Evolutionary conservation across 2,888 invertebrate genomes (phyloP).

Genomic region (Drosophila falleni): DNA sequence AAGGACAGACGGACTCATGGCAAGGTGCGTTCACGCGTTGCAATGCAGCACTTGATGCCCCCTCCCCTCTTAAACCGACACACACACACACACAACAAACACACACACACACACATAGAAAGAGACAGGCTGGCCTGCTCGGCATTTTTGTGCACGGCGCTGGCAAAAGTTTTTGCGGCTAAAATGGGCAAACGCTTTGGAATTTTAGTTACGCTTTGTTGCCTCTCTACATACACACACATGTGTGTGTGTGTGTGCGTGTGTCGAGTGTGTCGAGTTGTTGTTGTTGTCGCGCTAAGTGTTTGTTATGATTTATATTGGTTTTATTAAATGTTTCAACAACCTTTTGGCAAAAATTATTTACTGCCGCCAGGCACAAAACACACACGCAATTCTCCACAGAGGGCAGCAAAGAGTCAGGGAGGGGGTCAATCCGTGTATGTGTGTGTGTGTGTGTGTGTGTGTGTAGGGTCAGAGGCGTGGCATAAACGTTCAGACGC

Average conservation of each 20-base stretch:
- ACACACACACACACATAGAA: not conserved
- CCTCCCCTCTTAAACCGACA: not conserved
- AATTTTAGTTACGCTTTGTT: conserved; percentile 81
- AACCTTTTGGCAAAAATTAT: conserved; percentile 79
- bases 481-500: conserved; percentile 23
- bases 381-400: conserved; percentile 53
- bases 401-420: conserved; percentile 19
- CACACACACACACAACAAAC: conserved; percentile 1
- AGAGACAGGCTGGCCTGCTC: conserved; percentile 46
- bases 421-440: not conserved
- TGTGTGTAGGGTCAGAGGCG: conserved; percentile 4
- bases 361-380: conserved; percentile 62
- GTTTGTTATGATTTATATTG: conserved; percentile 84
- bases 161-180: conserved; percentile 72
- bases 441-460: not conserved
- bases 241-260: conserved; percentile 20
- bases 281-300: conserved; percentile 73
- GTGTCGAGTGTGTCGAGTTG: conserved; percentile 21
- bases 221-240: conserved; percentile 41
- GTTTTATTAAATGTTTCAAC: conserved; percentile 85
- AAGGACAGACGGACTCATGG: conserved; percentile 31
- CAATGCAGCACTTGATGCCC: conserved; percentile 62
- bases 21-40: conserved; percentile 81
- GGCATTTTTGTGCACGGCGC: conserved; percentile 71
- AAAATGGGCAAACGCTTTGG: conserved; percentile 79